Evolutionary conservation across 1,140 invertebrate genomes (phyloP).

Genomic region (Cepaea nemoralis): DNA sequence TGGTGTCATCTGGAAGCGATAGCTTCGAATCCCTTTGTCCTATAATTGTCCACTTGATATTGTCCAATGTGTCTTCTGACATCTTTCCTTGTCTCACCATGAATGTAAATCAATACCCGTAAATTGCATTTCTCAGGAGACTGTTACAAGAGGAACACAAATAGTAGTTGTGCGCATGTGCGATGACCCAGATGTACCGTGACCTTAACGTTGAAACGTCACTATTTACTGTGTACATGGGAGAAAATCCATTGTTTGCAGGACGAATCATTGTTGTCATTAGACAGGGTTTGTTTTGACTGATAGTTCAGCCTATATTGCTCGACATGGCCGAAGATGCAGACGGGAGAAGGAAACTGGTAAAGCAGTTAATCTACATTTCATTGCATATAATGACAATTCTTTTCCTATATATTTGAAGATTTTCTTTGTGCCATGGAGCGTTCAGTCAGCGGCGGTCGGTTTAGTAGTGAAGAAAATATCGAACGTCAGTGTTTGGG

Average conservation of each 20-base stretch:
- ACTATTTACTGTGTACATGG: constrained; percentile 44
- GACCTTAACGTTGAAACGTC: constrained; percentile 49
- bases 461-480: too few species aligned
- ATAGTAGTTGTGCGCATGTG: constrained; percentile 39
- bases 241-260: constrained; percentile 20
- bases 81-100: too few species aligned
- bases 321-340: constrained; percentile 55
- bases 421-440: neutral
- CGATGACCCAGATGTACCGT: neutral
- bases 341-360: constrained; percentile 64
- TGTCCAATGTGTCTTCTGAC: too few species aligned
- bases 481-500: too few species aligned
- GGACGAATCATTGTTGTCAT: neutral
- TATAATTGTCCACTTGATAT: too few species aligned
- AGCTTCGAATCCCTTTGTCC: too few species aligned
- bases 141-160: too few species aligned
- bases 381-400: neutral
- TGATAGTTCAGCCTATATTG: neutral
- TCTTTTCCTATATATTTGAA: neutral
- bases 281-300: neutral
- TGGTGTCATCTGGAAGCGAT: too few species aligned
- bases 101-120: too few species aligned
- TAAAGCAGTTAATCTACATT: constrained; percentile 40
- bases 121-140: too few species aligned
- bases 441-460: too few species aligned